phyloP scores from a whole-genome alignment of 2,888 invertebrate genomes.

The Halictus quadricinctus region DNA sequence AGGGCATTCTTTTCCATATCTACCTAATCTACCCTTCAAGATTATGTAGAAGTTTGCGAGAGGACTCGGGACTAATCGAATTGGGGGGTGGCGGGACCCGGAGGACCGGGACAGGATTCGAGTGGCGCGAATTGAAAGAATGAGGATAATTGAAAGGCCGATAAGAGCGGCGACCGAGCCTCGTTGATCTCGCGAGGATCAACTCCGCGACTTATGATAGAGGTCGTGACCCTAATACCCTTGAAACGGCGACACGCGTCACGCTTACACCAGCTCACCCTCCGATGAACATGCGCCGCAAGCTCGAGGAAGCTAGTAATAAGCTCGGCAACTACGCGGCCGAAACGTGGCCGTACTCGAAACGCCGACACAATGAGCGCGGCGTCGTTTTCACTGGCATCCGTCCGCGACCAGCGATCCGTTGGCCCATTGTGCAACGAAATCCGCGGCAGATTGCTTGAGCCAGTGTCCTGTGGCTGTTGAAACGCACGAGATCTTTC shows the following conservation, averaged over 20 bases:
- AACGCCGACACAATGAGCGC: conserved; percentile 31
- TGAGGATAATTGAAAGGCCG: conserved; percentile 19
- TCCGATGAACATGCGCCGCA: conserved; percentile 48
- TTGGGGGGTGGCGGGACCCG: background rate
- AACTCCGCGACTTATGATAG: conserved; percentile 2
- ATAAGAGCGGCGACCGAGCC: background rate
- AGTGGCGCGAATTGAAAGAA: background rate
- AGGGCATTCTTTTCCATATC: too few relatives aligned
- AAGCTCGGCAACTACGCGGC: conserved; percentile 30
- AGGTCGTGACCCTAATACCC: conserved; percentile 31
- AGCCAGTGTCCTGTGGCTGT: background rate
- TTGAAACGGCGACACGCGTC: conserved; percentile 31
- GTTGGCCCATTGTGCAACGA: background rate
- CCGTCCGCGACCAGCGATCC: conserved; percentile 14
- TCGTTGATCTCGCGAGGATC: background rate
- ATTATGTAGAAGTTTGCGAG: background rate
- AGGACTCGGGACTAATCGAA: background rate
- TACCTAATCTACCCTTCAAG: too few relatives aligned
- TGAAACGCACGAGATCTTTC: background rate
- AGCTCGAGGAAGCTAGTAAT: conserved; percentile 17
- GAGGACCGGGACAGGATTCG: background rate
- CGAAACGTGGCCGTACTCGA: conserved; percentile 46
- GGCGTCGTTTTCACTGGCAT: conserved; percentile 16
- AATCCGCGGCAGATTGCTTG: background rate
- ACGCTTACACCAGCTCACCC: conserved; percentile 16